phyloP scores from a whole-genome alignment of 2,888 invertebrate genomes.

The Branchipolynoe longqiensis region DNA sequence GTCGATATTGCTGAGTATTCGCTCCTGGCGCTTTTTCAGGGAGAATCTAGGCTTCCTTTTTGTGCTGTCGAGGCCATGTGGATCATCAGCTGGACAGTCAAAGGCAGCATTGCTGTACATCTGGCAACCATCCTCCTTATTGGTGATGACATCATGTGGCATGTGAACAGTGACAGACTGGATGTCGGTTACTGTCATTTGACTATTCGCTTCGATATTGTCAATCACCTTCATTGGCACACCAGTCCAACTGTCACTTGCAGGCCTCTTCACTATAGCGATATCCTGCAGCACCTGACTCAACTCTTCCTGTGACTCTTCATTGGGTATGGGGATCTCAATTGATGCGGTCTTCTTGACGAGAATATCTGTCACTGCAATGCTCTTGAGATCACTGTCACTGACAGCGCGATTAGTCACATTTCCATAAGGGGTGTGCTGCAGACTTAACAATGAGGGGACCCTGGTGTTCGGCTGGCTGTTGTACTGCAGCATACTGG shows the following conservation, averaged over 20 bases:
- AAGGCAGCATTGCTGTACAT: slow-evolving; percentile 19
- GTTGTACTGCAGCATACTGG: slow-evolving; percentile 60
- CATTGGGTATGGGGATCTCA: slow-evolving; percentile 50
- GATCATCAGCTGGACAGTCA: neutral
- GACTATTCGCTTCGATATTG: neutral
- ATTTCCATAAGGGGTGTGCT: neutral
- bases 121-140: neutral
- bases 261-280: slow-evolving; percentile 57
- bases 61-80: neutral
- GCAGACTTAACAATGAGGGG: slow-evolving; percentile 61
- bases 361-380: neutral
- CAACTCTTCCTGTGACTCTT: slow-evolving; percentile 53
- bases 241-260: slow-evolving; percentile 1
- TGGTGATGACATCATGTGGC: neutral
- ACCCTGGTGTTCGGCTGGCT: slow-evolving; percentile 71
- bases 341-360: slow-evolving; percentile 36
- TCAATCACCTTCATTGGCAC: neutral
- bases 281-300: slow-evolving; percentile 59
- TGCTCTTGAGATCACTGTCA: slow-evolving; percentile 10
- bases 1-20: neutral
- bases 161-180: too few relatives aligned
- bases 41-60: slow-evolving; percentile 36
- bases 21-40: neutral
- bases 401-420: neutral
- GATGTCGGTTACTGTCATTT: too few relatives aligned